Evolutionary conservation across 1,140 invertebrate genomes (phyloP).

Genomic region (Bradynema listronoti): DNA sequence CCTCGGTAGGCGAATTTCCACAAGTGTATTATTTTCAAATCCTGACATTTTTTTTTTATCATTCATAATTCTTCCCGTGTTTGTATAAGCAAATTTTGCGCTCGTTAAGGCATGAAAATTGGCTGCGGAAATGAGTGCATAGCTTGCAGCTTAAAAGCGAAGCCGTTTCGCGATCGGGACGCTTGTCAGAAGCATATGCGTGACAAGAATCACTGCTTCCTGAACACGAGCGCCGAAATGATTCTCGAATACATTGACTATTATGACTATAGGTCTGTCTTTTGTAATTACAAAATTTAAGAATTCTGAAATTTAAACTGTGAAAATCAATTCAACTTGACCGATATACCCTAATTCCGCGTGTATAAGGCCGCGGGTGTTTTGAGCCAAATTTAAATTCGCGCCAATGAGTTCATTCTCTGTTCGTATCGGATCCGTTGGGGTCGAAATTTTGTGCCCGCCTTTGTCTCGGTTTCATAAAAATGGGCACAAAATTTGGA

Average conservation of each 20-base stretch:
- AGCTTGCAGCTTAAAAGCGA: conserved; percentile 75
- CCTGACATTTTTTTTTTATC: conserved; percentile 2
- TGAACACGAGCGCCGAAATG: conserved; percentile 17
- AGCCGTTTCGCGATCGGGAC: conserved; percentile 59
- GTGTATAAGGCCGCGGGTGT: too few species aligned
- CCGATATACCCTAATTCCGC: too few species aligned
- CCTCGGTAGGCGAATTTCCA: conserved; percentile 67
- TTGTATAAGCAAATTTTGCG: conserved; percentile 9
- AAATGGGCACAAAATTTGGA: too few species aligned
- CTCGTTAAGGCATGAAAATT: conserved; percentile 62
- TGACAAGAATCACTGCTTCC: conserved; percentile 74
- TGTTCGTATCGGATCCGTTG: too few species aligned
- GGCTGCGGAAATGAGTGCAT: conserved; percentile 79
- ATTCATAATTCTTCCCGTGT: conserved; percentile 9
- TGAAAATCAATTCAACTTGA: too few species aligned
- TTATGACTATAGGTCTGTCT: conserved; percentile 30
- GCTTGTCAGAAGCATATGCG: conserved; percentile 75
- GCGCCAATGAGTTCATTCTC: too few species aligned
- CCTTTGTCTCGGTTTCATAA: too few species aligned
- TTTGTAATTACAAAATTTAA: background rate
- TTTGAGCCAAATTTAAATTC: too few species aligned
- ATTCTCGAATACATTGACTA: conserved; percentile 31
- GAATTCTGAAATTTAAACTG: background rate
- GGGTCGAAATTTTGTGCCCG: too few species aligned
- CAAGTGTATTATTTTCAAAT: background rate